A percentile compares a stretch with the other conserved stretches of the same genome.
These are phyloP conservation scores for Romanogobio albipinnatus DNA, from an alignment of 2,113 vertebrate species.

Conservation along the genomic window DNA sequence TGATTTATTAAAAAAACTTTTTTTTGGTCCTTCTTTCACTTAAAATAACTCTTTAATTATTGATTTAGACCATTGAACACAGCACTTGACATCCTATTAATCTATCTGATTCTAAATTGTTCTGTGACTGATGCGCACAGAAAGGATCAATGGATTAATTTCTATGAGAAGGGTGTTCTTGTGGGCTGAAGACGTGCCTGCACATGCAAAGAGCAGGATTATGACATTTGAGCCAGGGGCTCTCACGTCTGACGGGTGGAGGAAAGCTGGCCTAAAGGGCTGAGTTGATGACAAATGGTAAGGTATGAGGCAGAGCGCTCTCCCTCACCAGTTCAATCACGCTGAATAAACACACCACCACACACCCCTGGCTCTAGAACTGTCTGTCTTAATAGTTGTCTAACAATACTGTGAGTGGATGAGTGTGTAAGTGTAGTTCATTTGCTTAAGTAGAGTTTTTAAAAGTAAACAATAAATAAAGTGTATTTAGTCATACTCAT, in stretches of 20 bases:
- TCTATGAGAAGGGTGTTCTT: slow-evolving; percentile 76
- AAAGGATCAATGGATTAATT: slow-evolving; percentile 89
- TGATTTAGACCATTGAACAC: slow-evolving; percentile 69
- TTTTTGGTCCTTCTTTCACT: slow-evolving; percentile 60
- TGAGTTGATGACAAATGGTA: slow-evolving; percentile 70
- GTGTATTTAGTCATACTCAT: no score
- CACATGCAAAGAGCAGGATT: slow-evolving; percentile 85
- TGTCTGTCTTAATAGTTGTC: not conserved
- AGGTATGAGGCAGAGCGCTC: slow-evolving; percentile 67
- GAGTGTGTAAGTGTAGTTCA: not conserved
- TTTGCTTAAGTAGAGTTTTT: not conserved
- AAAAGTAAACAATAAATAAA: not conserved
- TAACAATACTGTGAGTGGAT: slow-evolving; percentile 6
- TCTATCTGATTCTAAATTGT: slow-evolving; percentile 81
- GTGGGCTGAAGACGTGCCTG: slow-evolving; percentile 76
- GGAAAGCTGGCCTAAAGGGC: slow-evolving; percentile 63
- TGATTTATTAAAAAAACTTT: slow-evolving; percentile 10
- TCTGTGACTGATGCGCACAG: slow-evolving; percentile 77
- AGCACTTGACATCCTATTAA: slow-evolving; percentile 81
- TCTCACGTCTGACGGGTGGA: slow-evolving; percentile 65
- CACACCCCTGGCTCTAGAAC: slow-evolving; percentile 24
- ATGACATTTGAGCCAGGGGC: slow-evolving; percentile 72
- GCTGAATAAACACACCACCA: slow-evolving; percentile 69
- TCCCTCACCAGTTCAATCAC: slow-evolving; percentile 69
- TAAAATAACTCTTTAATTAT: slow-evolving; percentile 74